Evolutionary conservation across 2,888 invertebrate genomes (phyloP), one percentile per base, ranked within the genome.

Genomic region (Cataglyphis livida): DNA sequence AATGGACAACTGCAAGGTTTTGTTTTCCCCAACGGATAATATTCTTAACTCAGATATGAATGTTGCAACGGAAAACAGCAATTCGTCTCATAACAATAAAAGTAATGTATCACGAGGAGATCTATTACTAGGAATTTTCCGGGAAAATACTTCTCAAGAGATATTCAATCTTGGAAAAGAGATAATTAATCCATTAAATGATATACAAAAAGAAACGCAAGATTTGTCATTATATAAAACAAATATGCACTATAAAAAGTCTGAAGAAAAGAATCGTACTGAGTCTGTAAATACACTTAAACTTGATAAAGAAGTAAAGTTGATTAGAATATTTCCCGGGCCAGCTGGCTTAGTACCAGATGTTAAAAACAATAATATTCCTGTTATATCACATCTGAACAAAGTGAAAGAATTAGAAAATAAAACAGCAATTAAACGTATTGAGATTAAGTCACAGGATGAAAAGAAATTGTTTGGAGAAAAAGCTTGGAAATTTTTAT

Each of bases 341-440:
- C 95, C 95, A 59, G 95, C 95, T 64, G 95, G 95, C 41, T 86
- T 95, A 59, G 89, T 95, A 35, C 94, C 94, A 12, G 94, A 95
- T 64, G 79, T 89, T 59, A 83, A 90, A 12, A 85, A 91, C 18
- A 71, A 81, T 54, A 68, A 62, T 48, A 61, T 83, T 41, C 65
- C 73, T 44, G 65, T 81, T 5, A 15, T 78, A 7, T 85, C 86
- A 10, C 81, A 84, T 38, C 70, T 88, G 18, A 89, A 74, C 21
- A 84, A n/a, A 28, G 38, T 86, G 21, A 82, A 88, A 28, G 87
- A 91, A 62, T 84, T 21, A 38, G 54, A 87, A 75, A 38, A 38
- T 74, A 54, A 73, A 51, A 15, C 65, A 81, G 21, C 65, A 3
- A 62, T 61, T 48, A 88, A 91, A 54, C 62, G 66, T 0, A 73